Conservation (phyloP, 2,888 invertebrate genomes). For the Acronicta aceris region DNA sequence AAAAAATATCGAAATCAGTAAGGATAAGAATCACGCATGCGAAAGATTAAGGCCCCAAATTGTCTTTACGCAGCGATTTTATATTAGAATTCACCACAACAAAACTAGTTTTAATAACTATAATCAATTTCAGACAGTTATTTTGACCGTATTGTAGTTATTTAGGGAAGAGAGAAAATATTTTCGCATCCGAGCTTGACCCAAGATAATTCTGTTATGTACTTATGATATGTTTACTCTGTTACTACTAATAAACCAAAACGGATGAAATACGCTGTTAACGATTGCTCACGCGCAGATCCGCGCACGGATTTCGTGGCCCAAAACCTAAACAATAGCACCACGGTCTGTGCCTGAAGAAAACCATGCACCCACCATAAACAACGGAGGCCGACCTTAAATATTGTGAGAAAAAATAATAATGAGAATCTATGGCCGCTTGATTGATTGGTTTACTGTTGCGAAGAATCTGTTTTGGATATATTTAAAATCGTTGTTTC, state of each 20-base stretch:
- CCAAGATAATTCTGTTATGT: not conserved
- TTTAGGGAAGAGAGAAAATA: too few relatives aligned
- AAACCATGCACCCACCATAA: constrained; percentile 73
- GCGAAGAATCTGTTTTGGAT: constrained; percentile 1
- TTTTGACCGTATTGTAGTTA: too few relatives aligned
- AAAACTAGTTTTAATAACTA: too few relatives aligned
- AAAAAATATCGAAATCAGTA: too few relatives aligned
- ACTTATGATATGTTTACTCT: not conserved
- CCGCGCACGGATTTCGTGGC: constrained; percentile 48
- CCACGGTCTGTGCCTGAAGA: constrained; percentile 66
- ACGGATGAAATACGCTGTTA: not conserved
- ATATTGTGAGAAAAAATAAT: constrained; percentile 43
- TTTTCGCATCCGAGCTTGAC: not conserved
- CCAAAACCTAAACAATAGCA: constrained; percentile 60
- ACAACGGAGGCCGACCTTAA: constrained; percentile 63
- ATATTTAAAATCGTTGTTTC: not conserved
- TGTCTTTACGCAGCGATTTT: too few relatives aligned
- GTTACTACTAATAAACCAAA: not conserved
- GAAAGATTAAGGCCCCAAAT: too few relatives aligned
- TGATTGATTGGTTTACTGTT: constrained; percentile 56
- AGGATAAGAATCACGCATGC: too few relatives aligned
- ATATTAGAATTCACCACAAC: too few relatives aligned
- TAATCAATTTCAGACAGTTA: too few relatives aligned
- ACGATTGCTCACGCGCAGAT: not conserved
- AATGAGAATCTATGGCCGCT: constrained; percentile 26